Base-by-base conservation (phyloP, 2,888 invertebrate genomes). In the Scrobipalpa atriplicella region DNA sequence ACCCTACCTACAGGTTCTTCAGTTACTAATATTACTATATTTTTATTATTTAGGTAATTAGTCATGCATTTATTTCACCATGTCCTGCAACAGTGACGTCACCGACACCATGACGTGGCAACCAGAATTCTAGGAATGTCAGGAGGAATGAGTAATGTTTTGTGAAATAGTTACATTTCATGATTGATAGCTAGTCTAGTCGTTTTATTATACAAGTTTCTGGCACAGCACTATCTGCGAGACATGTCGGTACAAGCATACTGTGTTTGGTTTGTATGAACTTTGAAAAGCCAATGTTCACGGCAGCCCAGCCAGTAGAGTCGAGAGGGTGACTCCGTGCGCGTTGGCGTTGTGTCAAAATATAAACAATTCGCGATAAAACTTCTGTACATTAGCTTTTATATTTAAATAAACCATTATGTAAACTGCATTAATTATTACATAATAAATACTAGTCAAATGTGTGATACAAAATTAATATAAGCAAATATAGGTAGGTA, bases 361-460 rank as follows among this genome's bases (percentile, higher is more conserved):
- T 6, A 47, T 16, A 0, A 13, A 8, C 5, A 47, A 1, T n/a
- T 29, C 29, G 29, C 5, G 29, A 29, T 29, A 10, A 39, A 39
- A 8, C 39, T 39, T 39, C 1, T 10, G 39, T 11, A 10, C 8
- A 39, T 10, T 10, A 39, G 11, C 11, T 39, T 39, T 13, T 13
- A 43, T 13, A 43, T 43, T 10, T 13, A 43, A 41, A 13, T 43
- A 43, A 13, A 43, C 11, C 7, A 16, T n/a, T 47, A 16, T 47
- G 47, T 36, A 52, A 10, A 47, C n/a, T 21, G 1, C 36, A 58
- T n/a, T n/a, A n/a, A 29, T n/a, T 29, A 36, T 58, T n/a, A 58
- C 29, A 18, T 16, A 41, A 13, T 13, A 62, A 61, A 21, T 62
- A 43, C 16, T 60, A 60, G 39, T 61, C 16, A 61, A 61, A 41